Evolutionary conservation across 2,797 vertebrate species (phyloP), one percentile per base, ranked within the genome.

Genomic region (Dallia pectoralis): DNA sequence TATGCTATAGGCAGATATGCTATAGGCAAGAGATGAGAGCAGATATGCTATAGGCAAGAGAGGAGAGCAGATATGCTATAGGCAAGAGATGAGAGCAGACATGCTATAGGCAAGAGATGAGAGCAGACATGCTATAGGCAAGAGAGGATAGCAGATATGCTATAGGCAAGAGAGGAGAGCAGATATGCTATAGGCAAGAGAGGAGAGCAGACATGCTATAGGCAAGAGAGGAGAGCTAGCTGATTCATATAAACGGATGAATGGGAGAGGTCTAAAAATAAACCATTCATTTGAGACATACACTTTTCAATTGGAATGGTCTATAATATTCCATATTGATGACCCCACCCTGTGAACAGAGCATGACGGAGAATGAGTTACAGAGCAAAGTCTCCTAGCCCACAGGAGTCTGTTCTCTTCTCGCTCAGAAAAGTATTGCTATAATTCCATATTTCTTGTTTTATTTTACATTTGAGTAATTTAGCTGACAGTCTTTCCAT

Each of bases 181-280:
- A 74, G n/a, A n/a, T n/a, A n/a, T n/a, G n/a, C n/a, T n/a, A n/a
- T n/a, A n/a, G n/a, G n/a, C n/a, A n/a, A n/a, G n/a, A 15, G 53
- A 47, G 70, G 70, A 68, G 76, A 61, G 59, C 59, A 67, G 53
- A 67, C 72, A 67, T 71, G 81, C 85, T 80, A 27, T 69, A 77
- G 78, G 78, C 77, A 65, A 81, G 78, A 81, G 72, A 77, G 59
- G 22, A 29, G 27, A 62, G 59, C 73, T 73, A 83, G 77, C 78
- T 69, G 65, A 81, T 86, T 83, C 78, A 81, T 69, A 81, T 69
- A 74, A 77, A 83, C 70, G 74, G 75, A 77, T 83, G 79, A 84
- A 82, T 79, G 70, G 66, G 71, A 74, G 51, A 64, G 69, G 4
- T 68, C 75, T 74, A 77, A 77, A 81, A 81, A 84, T 84, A 78